These are phyloP conservation scores for Arrhopalites spinosus DNA, from an alignment of 2,888 invertebrate species.

Conservation along the genomic window DNA sequence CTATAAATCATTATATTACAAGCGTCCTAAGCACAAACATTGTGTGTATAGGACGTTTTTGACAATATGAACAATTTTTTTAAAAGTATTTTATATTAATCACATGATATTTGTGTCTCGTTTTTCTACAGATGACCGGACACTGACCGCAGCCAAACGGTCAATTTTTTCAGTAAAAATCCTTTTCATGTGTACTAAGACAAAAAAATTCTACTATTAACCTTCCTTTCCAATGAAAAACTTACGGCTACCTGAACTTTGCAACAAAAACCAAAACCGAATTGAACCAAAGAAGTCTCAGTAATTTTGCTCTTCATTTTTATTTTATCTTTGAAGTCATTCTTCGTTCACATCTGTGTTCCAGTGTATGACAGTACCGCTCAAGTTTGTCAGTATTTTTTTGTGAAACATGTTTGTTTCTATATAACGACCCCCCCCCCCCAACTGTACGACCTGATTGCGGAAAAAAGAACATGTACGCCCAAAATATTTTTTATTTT, in stretches of 20 bases:
- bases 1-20: too few relatives aligned
- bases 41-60: too few relatives aligned
- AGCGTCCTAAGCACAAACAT: too few relatives aligned
- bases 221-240: neutral
- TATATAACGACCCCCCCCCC: too few relatives aligned
- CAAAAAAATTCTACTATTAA: constrained; percentile 1
- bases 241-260: constrained; percentile 10
- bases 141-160: too few relatives aligned
- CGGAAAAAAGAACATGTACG: constrained; percentile 5
- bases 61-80: too few relatives aligned
- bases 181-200: constrained; percentile 4
- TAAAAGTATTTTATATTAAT: too few relatives aligned
- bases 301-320: neutral
- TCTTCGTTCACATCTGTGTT: neutral
- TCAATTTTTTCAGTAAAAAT: too few relatives aligned
- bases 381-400: neutral
- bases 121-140: too few relatives aligned
- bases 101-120: too few relatives aligned
- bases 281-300: constrained; percentile 18
- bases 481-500: neutral
- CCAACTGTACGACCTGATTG: neutral
- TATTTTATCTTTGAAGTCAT: neutral
- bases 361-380: neutral
- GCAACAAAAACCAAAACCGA: neutral
- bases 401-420: neutral